Percentiles rank a stretch among this genome's conserved stretches.
Conservation (phyloP, 2,797 vertebrate genomes). For the Ptychadena robeensis region DNA sequence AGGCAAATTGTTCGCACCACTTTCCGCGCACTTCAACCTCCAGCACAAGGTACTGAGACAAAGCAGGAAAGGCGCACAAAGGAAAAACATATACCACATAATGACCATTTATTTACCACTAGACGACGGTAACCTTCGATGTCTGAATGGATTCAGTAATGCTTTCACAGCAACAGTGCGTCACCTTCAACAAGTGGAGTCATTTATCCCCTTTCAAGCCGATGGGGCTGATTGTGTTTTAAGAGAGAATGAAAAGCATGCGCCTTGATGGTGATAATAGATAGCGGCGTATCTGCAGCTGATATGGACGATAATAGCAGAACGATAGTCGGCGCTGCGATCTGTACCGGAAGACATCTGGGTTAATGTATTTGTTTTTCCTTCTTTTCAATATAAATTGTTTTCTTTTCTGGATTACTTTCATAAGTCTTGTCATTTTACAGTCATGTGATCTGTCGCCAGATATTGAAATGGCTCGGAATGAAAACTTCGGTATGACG, state of each 20-base stretch:
- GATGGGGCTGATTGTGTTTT: constrained; percentile 13
- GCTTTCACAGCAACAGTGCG: not conserved
- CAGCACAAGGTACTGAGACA: constrained; percentile 37
- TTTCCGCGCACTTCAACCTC: constrained; percentile 36
- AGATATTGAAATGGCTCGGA: no score
- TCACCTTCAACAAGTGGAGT: constrained; percentile 9
- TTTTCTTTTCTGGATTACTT: not conserved
- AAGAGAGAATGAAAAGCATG: not conserved
- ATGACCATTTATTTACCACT: constrained; percentile 1
- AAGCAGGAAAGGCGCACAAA: constrained; percentile 21
- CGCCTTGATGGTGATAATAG: not conserved
- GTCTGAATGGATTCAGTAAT: not conserved
- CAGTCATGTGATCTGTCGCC: not conserved
- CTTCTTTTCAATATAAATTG: no score
- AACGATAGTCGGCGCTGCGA: not conserved
- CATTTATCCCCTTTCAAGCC: not conserved
- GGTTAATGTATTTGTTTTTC: not conserved
- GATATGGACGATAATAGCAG: not conserved
- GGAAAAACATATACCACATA: not conserved
- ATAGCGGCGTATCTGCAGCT: not conserved
- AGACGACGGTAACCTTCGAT: constrained; percentile 22
- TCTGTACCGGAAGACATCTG: not conserved
- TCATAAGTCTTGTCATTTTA: not conserved
- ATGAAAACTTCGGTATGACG: not conserved
- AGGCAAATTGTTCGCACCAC: constrained; percentile 27